phyloP scores from a whole-genome alignment of 1,140 invertebrate species.

The Drosophila dunni region DNA sequence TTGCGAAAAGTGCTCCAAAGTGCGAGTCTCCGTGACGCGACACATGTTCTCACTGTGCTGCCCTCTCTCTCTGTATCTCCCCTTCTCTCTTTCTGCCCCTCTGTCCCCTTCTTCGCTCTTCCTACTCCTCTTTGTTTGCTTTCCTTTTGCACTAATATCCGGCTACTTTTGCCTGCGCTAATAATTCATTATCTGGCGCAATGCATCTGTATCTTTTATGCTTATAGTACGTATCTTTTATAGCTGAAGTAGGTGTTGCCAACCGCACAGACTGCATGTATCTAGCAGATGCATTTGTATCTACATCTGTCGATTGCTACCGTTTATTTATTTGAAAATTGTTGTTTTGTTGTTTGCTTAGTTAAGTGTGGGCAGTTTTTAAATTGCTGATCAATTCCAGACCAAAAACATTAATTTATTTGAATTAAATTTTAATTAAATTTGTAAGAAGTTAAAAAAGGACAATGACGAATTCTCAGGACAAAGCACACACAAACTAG shows the following conservation, averaged over 20 bases:
- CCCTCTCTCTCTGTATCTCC: neutral
- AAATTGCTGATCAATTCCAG: too few species aligned
- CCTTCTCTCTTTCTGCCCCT: conserved; percentile 6
- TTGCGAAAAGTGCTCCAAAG: conserved; percentile 12
- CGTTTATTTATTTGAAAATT: conserved; percentile 9
- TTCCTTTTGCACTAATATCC: conserved; percentile 65
- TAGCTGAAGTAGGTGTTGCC: conserved; percentile 26
- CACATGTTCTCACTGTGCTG: conserved; percentile 57
- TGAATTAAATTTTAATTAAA: neutral
- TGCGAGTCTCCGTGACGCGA: conserved; percentile 36
- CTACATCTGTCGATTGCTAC: conserved; percentile 21
- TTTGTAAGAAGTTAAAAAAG: neutral
- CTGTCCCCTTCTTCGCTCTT: conserved; percentile 4
- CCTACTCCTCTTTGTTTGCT: conserved; percentile 24
- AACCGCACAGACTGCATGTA: conserved; percentile 10
- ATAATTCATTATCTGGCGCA: conserved; percentile 74
- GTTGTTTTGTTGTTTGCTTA: conserved; percentile 41
- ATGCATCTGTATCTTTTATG: conserved; percentile 39
- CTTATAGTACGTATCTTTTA: conserved; percentile 22
- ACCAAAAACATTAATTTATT: too few species aligned
- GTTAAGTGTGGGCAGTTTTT: conserved; percentile 60
- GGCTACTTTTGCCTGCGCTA: conserved; percentile 58
- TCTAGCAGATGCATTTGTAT: conserved; percentile 11
- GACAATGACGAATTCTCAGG: neutral
- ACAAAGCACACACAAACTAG: conserved; percentile 8